A percentile compares a stretch with the other conserved stretches of the same genome.
phyloP scores from a whole-genome alignment of 2,888 invertebrate species.

The Crepidodera aurea region DNA sequence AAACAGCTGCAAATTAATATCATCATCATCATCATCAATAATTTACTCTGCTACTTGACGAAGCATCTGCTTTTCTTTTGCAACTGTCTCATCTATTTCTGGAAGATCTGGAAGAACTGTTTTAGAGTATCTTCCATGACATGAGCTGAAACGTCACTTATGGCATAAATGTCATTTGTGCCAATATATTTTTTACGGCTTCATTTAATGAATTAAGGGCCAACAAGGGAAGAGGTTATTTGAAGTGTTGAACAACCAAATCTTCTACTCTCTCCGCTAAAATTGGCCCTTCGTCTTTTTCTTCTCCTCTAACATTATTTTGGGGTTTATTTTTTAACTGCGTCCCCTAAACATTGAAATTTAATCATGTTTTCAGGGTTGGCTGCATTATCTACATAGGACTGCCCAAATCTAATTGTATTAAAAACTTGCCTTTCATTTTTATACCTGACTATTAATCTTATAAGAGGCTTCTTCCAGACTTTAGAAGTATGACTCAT shows the following conservation, averaged over 20 bases:
- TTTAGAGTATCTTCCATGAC: slow-evolving; percentile 55
- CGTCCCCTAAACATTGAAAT: slow-evolving; percentile 58
- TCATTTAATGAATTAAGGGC: slow-evolving; percentile 80
- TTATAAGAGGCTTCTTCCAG: slow-evolving; percentile 70
- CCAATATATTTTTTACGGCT: slow-evolving; percentile 78
- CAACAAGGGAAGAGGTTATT: slow-evolving; percentile 71
- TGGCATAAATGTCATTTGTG: slow-evolving; percentile 67
- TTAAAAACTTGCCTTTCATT: slow-evolving; percentile 81
- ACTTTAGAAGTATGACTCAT: slow-evolving; percentile 39
- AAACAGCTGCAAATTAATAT: neutral
- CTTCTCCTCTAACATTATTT: slow-evolving; percentile 39
- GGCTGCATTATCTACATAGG: slow-evolving; percentile 79
- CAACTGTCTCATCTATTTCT: slow-evolving; percentile 60
- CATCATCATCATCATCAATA: slow-evolving; percentile 13
- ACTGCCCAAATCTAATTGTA: slow-evolving; percentile 76
- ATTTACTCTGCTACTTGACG: too few relatives aligned
- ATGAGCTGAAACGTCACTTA: slow-evolving; percentile 12
- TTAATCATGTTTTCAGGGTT: slow-evolving; percentile 85
- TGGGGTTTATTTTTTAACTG: slow-evolving; percentile 43
- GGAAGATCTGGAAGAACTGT: slow-evolving; percentile 64
- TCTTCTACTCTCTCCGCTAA: slow-evolving; percentile 64
- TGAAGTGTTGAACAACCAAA: slow-evolving; percentile 71
- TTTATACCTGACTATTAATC: slow-evolving; percentile 81
- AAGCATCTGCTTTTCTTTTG: neutral
- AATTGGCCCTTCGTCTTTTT: slow-evolving; percentile 25